Conservation (phyloP, 2,113 vertebrate species). For the Corythornis madagascariensis region DNA sequence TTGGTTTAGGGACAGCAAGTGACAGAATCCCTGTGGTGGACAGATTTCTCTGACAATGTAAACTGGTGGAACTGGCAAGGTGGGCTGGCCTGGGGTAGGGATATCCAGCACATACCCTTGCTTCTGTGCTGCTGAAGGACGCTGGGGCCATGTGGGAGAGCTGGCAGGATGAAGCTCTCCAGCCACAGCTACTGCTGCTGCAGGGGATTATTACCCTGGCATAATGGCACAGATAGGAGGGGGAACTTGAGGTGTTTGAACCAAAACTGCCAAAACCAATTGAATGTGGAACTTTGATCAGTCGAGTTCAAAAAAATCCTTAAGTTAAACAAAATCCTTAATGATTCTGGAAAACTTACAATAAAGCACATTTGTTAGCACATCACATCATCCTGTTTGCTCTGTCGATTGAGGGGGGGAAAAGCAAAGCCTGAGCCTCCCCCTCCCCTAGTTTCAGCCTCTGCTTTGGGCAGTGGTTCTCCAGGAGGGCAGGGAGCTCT, state of each 20-base stretch:
- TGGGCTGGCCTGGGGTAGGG: not conserved
- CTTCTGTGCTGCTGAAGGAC: not conserved
- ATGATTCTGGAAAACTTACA: constrained; percentile 58
- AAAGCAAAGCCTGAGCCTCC: not conserved
- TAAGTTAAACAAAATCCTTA: not conserved
- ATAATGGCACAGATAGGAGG: not conserved
- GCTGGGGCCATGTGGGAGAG: not conserved
- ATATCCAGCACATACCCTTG: not conserved
- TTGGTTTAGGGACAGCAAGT: not conserved
- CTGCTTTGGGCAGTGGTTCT: not conserved
- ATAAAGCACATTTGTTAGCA: constrained; percentile 67
- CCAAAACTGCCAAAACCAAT: not conserved
- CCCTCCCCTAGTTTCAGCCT: not conserved
- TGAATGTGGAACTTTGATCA: not conserved
- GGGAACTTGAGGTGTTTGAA: not conserved
- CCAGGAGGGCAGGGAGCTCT: not conserved
- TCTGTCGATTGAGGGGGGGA: not conserved
- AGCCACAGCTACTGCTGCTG: not conserved
- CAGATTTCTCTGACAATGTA: not conserved
- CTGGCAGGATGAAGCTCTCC: not conserved
- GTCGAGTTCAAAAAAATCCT: not conserved
- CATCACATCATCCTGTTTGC: not conserved
- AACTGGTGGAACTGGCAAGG: not conserved
- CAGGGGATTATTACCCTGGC: not conserved
- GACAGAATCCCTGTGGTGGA: not conserved